Base-by-base conservation (phyloP, 2,888 invertebrate genomes). In the Ceriagrion tenellum region DNA sequence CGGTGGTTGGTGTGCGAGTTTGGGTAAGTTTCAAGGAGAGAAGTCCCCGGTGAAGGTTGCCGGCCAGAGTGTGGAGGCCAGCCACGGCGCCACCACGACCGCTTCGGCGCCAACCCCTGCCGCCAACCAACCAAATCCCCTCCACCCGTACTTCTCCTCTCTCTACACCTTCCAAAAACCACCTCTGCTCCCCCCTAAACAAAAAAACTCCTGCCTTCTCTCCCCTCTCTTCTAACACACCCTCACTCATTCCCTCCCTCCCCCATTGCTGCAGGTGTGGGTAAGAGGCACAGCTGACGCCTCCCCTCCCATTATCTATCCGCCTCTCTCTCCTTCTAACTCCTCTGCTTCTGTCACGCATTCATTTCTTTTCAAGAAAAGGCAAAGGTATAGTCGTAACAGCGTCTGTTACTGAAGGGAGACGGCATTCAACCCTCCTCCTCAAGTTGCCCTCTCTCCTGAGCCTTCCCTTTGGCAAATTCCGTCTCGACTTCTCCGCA, bases 221-320 rank as follows among this genome's bases (percentile, higher is more conserved):
- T 63, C 59, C 91, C 91, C 90, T 56, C 63, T 35, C 30, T 55
- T 30, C n/a, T 30, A n/a, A 10, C 89, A 13, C n/a, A 47, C 55
- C 13, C 89, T 89, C 2, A 47, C 47, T 47, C 47, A 8, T 47
- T 47, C 47, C 47, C 8, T 47, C 47, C 47, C 26, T 16, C 30
- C n/a, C 90, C 55, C 90, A 10, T 69, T n/a, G 30, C 35, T 90
- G 55, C 56, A 30, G n/a, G 90, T 59, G 30, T 59, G 26, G 6
- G 56, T 90, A 13, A 55, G 35, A 47, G 35, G 59, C 59, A 91
- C 90, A 91, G 90, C 90, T 91, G 90, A 69, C 93, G 69, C 47
- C 69, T 35, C n/a, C 47, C 47, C 69, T 69, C 47, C 12, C 59
- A 18, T 20, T 93, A 13, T 47, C 20, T 26, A 35, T n/a, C 93